These are phyloP conservation scores for Thalpophila matura DNA, from an alignment of 2,888 invertebrate genomes.

Conservation along the genomic window DNA sequence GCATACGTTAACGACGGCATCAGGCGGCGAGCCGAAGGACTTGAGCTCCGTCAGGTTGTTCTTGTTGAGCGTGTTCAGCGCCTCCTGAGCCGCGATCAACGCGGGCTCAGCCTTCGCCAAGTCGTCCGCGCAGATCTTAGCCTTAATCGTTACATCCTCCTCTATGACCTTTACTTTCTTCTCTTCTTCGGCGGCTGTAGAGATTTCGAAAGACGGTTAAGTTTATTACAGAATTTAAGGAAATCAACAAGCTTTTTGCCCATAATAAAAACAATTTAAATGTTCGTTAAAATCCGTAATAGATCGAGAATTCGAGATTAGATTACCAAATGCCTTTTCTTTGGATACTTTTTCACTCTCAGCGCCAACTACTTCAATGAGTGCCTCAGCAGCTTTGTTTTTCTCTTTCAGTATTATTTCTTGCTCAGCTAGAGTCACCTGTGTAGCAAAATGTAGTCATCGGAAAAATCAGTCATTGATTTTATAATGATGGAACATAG, in stretches of 20 bases:
- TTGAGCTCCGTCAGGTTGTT: constrained; percentile 98
- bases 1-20: constrained; percentile 96
- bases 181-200: constrained; percentile 95
- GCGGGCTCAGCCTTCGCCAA: constrained; percentile 98
- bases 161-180: constrained; percentile 97
- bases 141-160: constrained; percentile 96
- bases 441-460: constrained; percentile 12
- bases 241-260: too few relatives aligned
- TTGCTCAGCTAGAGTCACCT: constrained; percentile 92
- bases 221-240: too few relatives aligned
- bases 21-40: constrained; percentile 97
- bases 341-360: constrained; percentile 97
- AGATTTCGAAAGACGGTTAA: neutral
- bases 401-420: constrained; percentile 96
- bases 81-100: constrained; percentile 96
- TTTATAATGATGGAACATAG: too few relatives aligned
- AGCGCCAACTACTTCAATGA: constrained; percentile 96
- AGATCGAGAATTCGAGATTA: neutral
- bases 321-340: constrained; percentile 95
- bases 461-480: neutral
- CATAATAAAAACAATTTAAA: too few relatives aligned
- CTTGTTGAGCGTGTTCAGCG: constrained; percentile 97
- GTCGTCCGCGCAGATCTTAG: constrained; percentile 96
- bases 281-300: too few relatives aligned
- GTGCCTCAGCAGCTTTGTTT: constrained; percentile 96